Conservation (phyloP, 2,888 invertebrate genomes). For the Temnothorax unifasciatus region DNA sequence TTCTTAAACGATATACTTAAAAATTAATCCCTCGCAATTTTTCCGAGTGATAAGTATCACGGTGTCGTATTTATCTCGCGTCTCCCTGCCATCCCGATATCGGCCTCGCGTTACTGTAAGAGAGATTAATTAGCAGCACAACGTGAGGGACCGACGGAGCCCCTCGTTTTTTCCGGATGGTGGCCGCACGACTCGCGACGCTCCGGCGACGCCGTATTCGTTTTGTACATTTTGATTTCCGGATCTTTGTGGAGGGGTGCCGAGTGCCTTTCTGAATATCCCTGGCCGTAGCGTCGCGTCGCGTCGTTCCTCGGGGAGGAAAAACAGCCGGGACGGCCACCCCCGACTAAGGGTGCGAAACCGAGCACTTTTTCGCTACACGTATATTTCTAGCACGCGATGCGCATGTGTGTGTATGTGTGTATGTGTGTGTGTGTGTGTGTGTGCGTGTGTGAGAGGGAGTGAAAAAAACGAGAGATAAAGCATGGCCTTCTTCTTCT, state of each 20-base stretch:
- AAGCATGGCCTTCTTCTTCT: conserved; percentile 61
- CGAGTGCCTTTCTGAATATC: conserved; percentile 80
- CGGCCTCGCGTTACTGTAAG: conserved; percentile 10
- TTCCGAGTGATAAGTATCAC: background rate
- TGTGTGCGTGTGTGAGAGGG: background rate
- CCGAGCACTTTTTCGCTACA: conserved; percentile 33
- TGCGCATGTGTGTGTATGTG: background rate
- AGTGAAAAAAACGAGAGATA: background rate
- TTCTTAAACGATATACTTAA: background rate
- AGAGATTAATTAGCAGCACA: background rate
- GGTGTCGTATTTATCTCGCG: background rate
- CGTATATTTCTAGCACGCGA: conserved; percentile 6
- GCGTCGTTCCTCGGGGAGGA: conserved; percentile 35
- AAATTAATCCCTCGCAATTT: background rate
- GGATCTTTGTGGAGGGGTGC: conserved; percentile 73
- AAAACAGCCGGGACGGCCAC: background rate
- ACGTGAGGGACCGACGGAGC: background rate
- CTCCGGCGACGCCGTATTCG: conserved; percentile 65
- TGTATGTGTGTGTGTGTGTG: background rate
- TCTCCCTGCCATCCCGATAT: background rate
- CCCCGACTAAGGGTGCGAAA: conserved; percentile 23
- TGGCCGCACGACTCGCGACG: conserved; percentile 43
- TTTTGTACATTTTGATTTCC: conserved; percentile 75
- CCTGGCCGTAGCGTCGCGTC: conserved; percentile 69
- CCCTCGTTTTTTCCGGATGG: background rate